These are phyloP conservation scores for Zeuzera pyrina DNA, from an alignment of 2,888 invertebrate genomes.

Conservation along the genomic window DNA sequence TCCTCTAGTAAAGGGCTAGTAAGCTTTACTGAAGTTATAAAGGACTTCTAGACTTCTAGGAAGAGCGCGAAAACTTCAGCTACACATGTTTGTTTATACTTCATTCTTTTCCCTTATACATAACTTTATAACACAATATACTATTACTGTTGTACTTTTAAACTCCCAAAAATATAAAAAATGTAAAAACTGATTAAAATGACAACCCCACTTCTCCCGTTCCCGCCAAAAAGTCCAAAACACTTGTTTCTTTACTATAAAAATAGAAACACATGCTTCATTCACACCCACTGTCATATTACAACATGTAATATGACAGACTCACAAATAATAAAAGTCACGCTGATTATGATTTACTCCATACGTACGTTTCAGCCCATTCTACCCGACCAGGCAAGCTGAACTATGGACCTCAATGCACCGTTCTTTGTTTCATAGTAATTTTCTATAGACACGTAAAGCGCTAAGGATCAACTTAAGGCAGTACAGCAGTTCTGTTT, in stretches of 20 bases:
- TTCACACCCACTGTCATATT: constrained; percentile 3
- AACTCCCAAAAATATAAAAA: not conserved
- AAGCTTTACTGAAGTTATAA: no score
- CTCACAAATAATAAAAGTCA: constrained; percentile 30
- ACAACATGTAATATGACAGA: no score
- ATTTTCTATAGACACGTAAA: not conserved
- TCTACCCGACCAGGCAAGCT: constrained; percentile 11
- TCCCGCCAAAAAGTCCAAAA: no score
- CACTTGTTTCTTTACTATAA: no score
- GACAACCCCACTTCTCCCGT: no score
- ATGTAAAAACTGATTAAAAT: not conserved
- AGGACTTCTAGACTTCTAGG: no score
- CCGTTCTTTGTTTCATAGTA: not conserved
- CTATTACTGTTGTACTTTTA: no score
- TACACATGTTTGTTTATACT: no score
- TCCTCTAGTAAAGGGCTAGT: no score
- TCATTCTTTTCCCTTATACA: no score
- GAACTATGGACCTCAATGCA: not conserved
- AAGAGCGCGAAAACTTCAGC: no score
- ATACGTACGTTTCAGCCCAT: constrained; percentile 20
- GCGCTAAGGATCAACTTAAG: constrained; percentile 1
- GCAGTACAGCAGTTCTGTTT: constrained; percentile 20
- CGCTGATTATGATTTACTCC: constrained; percentile 33
- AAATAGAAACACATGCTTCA: constrained; percentile 1
- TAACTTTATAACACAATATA: no score